Base-by-base conservation (phyloP, 2,888 invertebrate species). In the Thalpophila matura region DNA sequence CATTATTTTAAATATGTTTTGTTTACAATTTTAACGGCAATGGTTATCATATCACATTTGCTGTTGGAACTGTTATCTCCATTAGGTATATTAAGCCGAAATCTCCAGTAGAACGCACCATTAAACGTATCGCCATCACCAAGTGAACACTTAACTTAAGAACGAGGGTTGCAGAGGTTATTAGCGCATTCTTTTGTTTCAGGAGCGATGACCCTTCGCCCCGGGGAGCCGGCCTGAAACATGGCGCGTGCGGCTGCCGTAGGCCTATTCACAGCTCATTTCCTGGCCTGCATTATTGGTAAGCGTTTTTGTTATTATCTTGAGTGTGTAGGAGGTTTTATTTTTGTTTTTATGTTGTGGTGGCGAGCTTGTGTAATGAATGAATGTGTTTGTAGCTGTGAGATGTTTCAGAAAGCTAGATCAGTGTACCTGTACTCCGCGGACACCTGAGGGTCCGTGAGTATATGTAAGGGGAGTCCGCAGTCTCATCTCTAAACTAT, bases 241-340 rank as follows among this genome's bases (percentile, higher is more conserved):
- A 95, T 94, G 94, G 90, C 90, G 85, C 89, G 90, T 56, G 82
- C 82, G 70, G 80, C 88, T 68, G 87, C 89, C 74, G 88, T 89
- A 80, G 92, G 88, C 89, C 87, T 95, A 77, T 92, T 95, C 84
- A 92, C 92, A 75, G 91, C 91, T 82, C 91, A 94, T 89, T 94
- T 95, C 86, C 90, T 95, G 80, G 92, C 92, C 64, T 93, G 89
- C 81, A 89, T 95, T 87, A 91, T 92, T 83, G 92, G 95, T 95
- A 81, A 94, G 95, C 87, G 33, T 59, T 64, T 60, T 58, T 61
- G 18, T 54, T 49, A 45, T 70, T 43, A 37, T 33, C 16, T 50
- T 46, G 4, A 42, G 47, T 53, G 43, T 22, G 33, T 27, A 24
- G 31, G n/a, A 20, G 24, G 20, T 3, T 31, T 31, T 50, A 26